A percentile compares a stretch with the other conserved stretches of the same genome.
phyloP scores from a whole-genome alignment of 2,797 vertebrate species.

The Anas flavirostris region DNA sequence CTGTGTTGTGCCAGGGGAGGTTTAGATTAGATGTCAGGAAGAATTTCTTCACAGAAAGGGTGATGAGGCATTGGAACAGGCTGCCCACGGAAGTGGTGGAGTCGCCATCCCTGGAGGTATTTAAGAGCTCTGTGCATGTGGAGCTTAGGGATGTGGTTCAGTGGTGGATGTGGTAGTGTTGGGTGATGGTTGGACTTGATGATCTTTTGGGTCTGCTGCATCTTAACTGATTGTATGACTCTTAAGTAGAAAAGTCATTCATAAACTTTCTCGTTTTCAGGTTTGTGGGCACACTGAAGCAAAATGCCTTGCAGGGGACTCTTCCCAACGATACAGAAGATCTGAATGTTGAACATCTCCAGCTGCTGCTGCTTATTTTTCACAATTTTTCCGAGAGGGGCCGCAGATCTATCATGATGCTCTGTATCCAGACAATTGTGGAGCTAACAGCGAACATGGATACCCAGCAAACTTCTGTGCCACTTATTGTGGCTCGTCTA shows the following conservation, averaged over 20 bases:
- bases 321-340: slow-evolving; percentile 90
- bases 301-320: slow-evolving; percentile 89
- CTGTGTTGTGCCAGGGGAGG: no score
- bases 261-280: slow-evolving; percentile 63
- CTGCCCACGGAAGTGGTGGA: no score
- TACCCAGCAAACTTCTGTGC: slow-evolving; percentile 87
- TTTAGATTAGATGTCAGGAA: no score
- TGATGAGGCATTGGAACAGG: no score
- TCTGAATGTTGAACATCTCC: slow-evolving; percentile 95
- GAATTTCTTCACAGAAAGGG: no score
- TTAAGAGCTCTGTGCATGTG: no score
- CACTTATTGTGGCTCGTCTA: slow-evolving; percentile 90
- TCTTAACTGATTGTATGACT: no score
- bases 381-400: slow-evolving; percentile 94
- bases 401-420: slow-evolving; percentile 84
- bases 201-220: no score
- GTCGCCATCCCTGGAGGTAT: no score
- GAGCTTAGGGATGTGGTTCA: no score
- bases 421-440: slow-evolving; percentile 89
- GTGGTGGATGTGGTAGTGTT: no score
- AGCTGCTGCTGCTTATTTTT: slow-evolving; percentile 95
- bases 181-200: no score
- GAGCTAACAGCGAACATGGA: slow-evolving; percentile 89
- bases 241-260: neutral
- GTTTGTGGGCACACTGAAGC: slow-evolving; percentile 94